A percentile compares a stretch with the other conserved stretches of the same genome.
Evolutionary conservation across 2,113 vertebrate species (phyloP).

Genomic region (Hippocampus barbouri): DNA sequence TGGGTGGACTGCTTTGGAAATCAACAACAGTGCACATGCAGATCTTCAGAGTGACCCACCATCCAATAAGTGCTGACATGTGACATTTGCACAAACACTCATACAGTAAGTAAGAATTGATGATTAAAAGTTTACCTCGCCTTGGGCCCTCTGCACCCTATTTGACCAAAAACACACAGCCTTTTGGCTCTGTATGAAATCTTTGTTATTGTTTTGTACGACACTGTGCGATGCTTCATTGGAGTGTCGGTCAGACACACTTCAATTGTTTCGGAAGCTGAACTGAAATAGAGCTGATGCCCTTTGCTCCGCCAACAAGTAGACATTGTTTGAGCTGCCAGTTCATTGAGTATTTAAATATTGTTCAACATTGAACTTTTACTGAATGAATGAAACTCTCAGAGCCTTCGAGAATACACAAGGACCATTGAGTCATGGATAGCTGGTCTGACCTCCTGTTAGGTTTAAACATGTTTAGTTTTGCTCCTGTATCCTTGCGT

Average conservation of each 20-base stretch:
- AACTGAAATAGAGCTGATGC: constrained; percentile 22
- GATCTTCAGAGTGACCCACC: constrained; percentile 58
- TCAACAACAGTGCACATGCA: constrained; percentile 56
- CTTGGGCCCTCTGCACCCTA: too few species aligned
- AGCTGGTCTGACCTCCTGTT: not conserved
- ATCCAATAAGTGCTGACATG: constrained; percentile 64
- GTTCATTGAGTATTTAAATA: constrained; percentile 29
- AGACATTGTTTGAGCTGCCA: constrained; percentile 8
- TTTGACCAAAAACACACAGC: too few species aligned
- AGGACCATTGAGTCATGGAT: not conserved
- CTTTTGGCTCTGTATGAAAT: too few species aligned
- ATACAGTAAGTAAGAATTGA: constrained; percentile 37
- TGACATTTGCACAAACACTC: constrained; percentile 60
- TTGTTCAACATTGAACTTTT: too few species aligned
- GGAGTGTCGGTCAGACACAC: too few species aligned
- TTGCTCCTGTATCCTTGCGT: constrained; percentile 22
- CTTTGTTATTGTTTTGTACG: too few species aligned
- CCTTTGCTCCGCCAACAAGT: constrained; percentile 29
- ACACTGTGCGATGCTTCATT: too few species aligned
- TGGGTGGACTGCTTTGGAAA: constrained; percentile 56
- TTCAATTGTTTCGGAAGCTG: too few species aligned
- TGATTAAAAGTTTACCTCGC: too few species aligned
- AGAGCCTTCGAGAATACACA: not conserved
- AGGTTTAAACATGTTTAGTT: constrained; percentile 4
- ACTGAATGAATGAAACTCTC: too few species aligned